Percentiles rank a stretch among this genome's conserved stretches.
Conservation (phyloP, 2,113 vertebrate species). For the Anseranas semipalmata region DNA sequence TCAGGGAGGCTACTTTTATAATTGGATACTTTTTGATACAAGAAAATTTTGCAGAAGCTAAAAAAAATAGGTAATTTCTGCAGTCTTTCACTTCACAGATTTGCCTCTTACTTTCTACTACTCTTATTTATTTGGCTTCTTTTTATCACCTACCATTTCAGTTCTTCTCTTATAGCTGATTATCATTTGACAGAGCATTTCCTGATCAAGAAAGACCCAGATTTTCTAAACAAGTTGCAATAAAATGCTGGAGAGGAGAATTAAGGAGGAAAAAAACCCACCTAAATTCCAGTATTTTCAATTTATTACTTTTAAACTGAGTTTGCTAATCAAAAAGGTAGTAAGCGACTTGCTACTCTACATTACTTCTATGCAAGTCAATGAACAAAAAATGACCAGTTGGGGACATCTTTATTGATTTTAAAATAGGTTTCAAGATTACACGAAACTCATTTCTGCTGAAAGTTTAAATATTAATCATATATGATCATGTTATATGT, state of each 20-base stretch:
- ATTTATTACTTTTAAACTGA: not conserved
- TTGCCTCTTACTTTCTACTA: not conserved
- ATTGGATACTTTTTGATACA: not conserved
- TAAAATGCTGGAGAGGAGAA: not conserved
- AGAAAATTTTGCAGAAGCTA: not conserved
- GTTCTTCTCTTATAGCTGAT: not conserved
- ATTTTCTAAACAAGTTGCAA: not conserved
- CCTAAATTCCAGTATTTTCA: not conserved
- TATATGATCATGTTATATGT: not conserved
- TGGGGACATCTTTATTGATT: not conserved
- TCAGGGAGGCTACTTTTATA: not conserved
- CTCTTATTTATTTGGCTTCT: not conserved
- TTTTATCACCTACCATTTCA: not conserved
- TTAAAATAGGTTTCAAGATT: not conserved
- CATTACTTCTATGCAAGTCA: not conserved
- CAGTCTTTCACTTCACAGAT: not conserved
- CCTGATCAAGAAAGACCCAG: not conserved
- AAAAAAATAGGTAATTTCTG: not conserved
- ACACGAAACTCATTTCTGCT: not conserved
- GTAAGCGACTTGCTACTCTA: not conserved
- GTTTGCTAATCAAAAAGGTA: not conserved
- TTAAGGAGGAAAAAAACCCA: not conserved
- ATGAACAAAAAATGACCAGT: not conserved
- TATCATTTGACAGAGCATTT: not conserved
- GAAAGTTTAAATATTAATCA: not conserved